Evolutionary conservation across 2,888 invertebrate species (phyloP), one percentile per base, ranked within the genome.

Genomic region (Troides oblongomaculatus): DNA sequence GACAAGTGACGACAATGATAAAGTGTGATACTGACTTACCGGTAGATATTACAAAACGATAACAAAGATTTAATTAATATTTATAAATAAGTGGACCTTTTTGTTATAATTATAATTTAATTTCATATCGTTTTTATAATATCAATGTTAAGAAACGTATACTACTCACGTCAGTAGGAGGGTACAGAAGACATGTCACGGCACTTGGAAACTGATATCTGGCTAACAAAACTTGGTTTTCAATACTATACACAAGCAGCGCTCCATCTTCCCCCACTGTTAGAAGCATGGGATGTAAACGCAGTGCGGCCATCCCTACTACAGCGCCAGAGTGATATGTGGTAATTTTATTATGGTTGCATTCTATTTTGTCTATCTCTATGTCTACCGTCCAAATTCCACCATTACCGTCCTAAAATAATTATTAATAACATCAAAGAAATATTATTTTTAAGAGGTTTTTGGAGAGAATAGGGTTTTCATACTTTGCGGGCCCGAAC

Each of bases 291-390:
- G 95, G 93, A 17, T 95, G 94, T 71, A 94, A 93, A 0, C 97
- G 95, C 18, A 97, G 94, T 0, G 94, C 86, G 36, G 94, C 95
- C 82, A 97, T 94, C 5, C 95, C 95, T 0, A 94, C 89, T 0
- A 98, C 93, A 1, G 93, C 87, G 0, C 98, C 97, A 0, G 97
- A 96, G 77, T 98, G 97, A 75, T 95, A 95, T 0, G 94, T 94
- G 74, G 96, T 93, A 64, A 95, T 80, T 75, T 90, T 90, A 0
- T 74, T 81, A 72, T 91, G 85, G 76, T 87, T 75, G 72, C 90
- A 90, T 70, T 90, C 85, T 56, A 89, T 75, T 74, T 90, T 90
- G 71, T 93, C 92, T 57, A 92, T 83, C 68, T 93, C 93, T n/a
- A 89, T 73, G 60, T 92, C 92, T 18, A 87, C 84, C 2, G 83